Evolutionary conservation across 37 sponge, comb jelly and placozoan species (phyloP), one percentile per base, ranked within the genome.

Genomic region (Tethya wilhelma): DNA sequence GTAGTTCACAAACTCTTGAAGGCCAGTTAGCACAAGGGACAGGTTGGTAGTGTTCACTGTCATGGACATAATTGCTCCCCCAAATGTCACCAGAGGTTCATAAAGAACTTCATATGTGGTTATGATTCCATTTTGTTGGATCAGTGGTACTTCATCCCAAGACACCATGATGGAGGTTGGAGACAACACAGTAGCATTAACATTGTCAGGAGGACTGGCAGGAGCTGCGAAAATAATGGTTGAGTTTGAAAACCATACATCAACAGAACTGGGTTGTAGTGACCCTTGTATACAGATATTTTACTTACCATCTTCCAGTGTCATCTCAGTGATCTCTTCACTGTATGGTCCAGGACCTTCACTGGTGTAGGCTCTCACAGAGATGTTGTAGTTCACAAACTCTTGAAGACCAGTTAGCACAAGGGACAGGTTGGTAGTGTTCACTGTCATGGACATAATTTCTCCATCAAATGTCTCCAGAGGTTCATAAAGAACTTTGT

Each of bases 261-360:
- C 7, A 69, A 11, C 53, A 49, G 9, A 19, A 49, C 53, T 49
- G 14, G 9, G 14, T 49, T 49, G 14, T 14, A 9, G 14, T 49
- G 9, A 62, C 8, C 22, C 11, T 14, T 26, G 7, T 62, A 19
- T 14, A 49, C 19, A 11, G 7, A 62, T 26, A 62, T 8, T 4
- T 36, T 4, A 38, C 75, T 59, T 37, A 75, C 75, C 42, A 25
- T 58, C 75, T 59, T 69, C 70, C 31, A 1, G 4, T 69, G 81
- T 80, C 9, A 12, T 80, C 31, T 56, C 59, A 12, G 59, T 49
- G 0, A 69, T 23, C 14, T n/a, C 14, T 3, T 23, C 29, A 40
- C 70, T 80, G 38, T 69, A 80, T 9, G 70, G 70, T n/a, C 81
- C 81, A 1, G 60, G 40, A 30, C 81, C 81, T 25, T 56, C 70